Percentiles rank a stretch among this genome's conserved stretches.
phyloP scores from a whole-genome alignment of 2,888 invertebrate genomes.

The Eretmocerus hayati region DNA sequence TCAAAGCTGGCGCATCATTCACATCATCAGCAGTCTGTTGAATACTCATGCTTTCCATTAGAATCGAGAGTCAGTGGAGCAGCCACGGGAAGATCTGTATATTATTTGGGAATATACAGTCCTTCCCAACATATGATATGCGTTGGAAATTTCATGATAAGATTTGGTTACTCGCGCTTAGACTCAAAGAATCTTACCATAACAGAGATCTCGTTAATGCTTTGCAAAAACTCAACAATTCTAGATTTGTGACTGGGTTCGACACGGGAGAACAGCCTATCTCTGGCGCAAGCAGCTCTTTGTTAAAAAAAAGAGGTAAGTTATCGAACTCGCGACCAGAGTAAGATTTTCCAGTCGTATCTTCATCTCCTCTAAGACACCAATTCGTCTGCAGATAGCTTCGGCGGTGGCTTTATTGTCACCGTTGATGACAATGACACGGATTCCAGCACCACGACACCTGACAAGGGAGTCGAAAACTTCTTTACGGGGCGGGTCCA shows the following conservation, averaged over 20 bases:
- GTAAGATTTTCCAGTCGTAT: slow-evolving; percentile 90
- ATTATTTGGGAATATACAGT: not conserved
- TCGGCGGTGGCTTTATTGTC: slow-evolving; percentile 99
- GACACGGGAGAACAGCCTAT: slow-evolving; percentile 96
- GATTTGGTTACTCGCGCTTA: too few relatives aligned
- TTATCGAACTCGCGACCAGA: slow-evolving; percentile 99
- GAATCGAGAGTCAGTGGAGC: not conserved
- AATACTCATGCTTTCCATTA: too few relatives aligned
- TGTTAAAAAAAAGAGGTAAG: slow-evolving; percentile 80
- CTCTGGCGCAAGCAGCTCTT: slow-evolving; percentile 79
- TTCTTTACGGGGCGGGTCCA: slow-evolving; percentile 99
- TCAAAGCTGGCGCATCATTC: slow-evolving; percentile 98
- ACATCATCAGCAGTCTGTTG: slow-evolving; percentile 98
- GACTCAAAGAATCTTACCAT: slow-evolving; percentile 63
- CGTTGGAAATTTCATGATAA: not conserved
- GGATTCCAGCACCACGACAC: slow-evolving; percentile 97
- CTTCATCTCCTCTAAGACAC: slow-evolving; percentile 94
- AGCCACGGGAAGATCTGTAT: not conserved
- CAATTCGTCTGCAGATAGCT: slow-evolving; percentile 99
- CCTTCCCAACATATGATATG: too few relatives aligned
- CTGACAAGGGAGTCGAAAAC: slow-evolving; percentile 90
- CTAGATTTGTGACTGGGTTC: slow-evolving; percentile 99
- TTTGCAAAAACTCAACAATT: slow-evolving; percentile 96
- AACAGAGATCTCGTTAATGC: slow-evolving; percentile 99
- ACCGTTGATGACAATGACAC: slow-evolving; percentile 99